These are phyloP conservation scores for Sparus aurata DNA, from an alignment of 2,797 vertebrate genomes.

Conservation along the genomic window DNA sequence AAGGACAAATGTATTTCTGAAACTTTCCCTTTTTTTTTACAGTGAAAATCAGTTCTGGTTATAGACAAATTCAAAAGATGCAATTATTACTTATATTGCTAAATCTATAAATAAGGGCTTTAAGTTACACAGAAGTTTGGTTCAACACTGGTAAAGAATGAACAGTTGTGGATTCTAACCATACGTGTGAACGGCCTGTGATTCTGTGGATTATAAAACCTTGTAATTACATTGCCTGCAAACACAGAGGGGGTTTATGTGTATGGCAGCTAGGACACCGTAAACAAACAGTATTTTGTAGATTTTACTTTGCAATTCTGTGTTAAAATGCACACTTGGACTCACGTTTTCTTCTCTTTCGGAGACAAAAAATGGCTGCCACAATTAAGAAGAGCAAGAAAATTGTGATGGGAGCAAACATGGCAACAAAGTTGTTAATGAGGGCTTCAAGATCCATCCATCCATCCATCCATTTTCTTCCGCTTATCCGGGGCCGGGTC, in stretches of 20 bases:
- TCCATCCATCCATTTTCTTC: no score
- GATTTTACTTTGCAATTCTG: not conserved
- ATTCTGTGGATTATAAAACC: not conserved
- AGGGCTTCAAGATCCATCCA: rapidly evolving
- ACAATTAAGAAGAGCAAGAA: rapidly evolving
- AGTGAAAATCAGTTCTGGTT: not conserved
- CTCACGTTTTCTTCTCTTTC: not conserved
- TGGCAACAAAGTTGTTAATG: rapidly evolving
- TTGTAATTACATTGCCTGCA: not conserved
- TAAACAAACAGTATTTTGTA: not conserved
- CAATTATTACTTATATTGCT: not conserved
- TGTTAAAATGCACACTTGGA: not conserved
- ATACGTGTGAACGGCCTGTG: not conserved
- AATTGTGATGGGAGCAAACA: rapidly evolving
- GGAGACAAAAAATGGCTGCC: rapidly evolving
- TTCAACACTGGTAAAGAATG: no score
- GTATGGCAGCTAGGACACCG: no score
- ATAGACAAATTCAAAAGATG: not conserved
- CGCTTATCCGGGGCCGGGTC: no score
- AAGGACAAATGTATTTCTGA: no score
- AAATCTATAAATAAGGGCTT: not conserved
- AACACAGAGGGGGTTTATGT: not conserved
- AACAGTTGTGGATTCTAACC: not conserved
- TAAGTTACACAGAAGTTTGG: not conserved
- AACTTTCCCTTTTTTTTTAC: not conserved